Base-by-base conservation (phyloP, 2,113 vertebrate species). In the Micronisus gabar region DNA sequence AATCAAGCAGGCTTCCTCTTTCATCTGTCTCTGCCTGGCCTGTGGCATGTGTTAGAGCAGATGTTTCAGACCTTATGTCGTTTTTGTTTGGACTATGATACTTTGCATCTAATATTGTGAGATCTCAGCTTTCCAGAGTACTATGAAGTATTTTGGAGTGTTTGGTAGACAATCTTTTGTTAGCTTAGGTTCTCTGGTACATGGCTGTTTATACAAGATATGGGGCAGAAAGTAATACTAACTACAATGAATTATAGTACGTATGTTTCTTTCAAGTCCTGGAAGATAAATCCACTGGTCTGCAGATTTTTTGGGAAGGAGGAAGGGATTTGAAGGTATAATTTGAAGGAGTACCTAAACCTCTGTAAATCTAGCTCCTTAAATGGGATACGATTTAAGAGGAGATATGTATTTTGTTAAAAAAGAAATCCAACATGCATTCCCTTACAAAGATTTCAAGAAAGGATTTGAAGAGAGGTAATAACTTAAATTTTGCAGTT, bases 211-310 rank as follows among this genome's bases (percentile, higher is more conserved):
- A 38, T 76, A 26, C 9, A 81, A 76, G 48, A 38, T 59, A 47
- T 0, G 3, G 34, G 55, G 17, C 20, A 86, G 71, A 85, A 88
- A 59, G 14, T 50, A 32, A 29, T 34, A 9, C 63, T 3, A 2
- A 10, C 9, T 67, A 15, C 47, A 81, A 10, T 56, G 22, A n/a
- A 8, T 61, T 81, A 22, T 27, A 13, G 14, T 63, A 10, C 0
- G 0, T 43, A 19, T 6, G 5, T 40, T 8, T 58, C 47, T 75
- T 67, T 43, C 14, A 67, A 66, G 30, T 79, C 18, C 4, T 1
- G 1, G 32, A 73, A 56, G 59, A 41, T 7, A 79, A 15, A 34
- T 56, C 32, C 70, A 16, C 19, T 65, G 27, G 10, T 53, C 53
- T 88, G n/a, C 17, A 76, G n/a, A 2, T 20, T 47, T 85, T 83